Evolutionary conservation across 2,888 invertebrate species (phyloP).

Genomic region (Furcula furcula): DNA sequence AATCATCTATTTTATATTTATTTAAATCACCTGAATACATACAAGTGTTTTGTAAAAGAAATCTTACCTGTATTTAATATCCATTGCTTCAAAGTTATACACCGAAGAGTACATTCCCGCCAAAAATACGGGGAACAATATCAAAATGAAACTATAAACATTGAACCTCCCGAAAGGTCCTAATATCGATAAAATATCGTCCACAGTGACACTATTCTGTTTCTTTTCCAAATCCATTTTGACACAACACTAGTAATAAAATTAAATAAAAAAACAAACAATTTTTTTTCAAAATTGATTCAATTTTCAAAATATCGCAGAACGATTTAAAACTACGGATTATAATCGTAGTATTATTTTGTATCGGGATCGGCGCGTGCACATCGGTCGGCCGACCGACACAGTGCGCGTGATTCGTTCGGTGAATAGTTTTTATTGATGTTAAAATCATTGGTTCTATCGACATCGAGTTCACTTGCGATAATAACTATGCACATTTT

Average conservation of each 20-base stretch:
- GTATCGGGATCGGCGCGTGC: conserved; percentile 39
- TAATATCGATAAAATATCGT: conserved; percentile 64
- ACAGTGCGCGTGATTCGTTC: conserved; percentile 48
- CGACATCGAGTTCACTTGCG: conserved; percentile 21
- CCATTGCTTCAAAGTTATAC: conserved; percentile 74
- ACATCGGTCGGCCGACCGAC: conserved; percentile 43
- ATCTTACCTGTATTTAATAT: conserved; percentile 65
- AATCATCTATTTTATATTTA: too few species aligned
- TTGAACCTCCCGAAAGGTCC: conserved; percentile 71
- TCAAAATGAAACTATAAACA: conserved; percentile 57
- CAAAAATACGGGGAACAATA: conserved; percentile 66
- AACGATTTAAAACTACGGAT: not conserved
- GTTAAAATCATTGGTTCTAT: conserved; percentile 43
- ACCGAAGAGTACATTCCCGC: conserved; percentile 74
- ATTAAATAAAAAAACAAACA: conserved; percentile 10
- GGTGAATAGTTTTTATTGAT: conserved; percentile 63
- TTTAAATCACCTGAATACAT: conserved; percentile 1
- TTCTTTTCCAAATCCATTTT: conserved; percentile 72
- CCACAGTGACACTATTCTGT: conserved; percentile 56
- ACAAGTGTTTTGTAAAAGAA: conserved; percentile 2
- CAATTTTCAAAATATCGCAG: not conserved
- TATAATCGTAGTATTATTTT: not conserved
- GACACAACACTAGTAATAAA: conserved; percentile 14
- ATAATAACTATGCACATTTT: conserved; percentile 19
- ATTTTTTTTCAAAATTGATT: conserved; percentile 4